A percentile compares a stretch with the other conserved stretches of the same genome.
These are phyloP conservation scores for Colaptes auratus DNA, from an alignment of 2,113 vertebrate genomes.

Conservation along the genomic window DNA sequence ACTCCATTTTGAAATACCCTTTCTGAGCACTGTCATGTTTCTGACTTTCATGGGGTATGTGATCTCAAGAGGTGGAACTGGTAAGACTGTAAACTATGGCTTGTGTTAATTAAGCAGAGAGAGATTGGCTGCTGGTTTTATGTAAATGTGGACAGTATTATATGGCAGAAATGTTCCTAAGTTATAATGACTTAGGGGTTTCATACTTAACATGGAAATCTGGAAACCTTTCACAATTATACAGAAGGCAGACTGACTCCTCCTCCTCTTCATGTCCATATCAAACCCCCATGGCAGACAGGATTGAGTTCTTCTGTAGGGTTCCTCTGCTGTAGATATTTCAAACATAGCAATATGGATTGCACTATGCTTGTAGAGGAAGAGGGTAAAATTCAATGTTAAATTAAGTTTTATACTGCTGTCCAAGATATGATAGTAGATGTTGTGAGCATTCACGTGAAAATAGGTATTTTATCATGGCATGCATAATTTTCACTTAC, in stretches of 20 bases:
- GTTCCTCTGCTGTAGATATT: not conserved
- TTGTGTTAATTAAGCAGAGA: not conserved
- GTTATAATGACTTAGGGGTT: not conserved
- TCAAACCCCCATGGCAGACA: not conserved
- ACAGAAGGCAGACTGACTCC: not conserved
- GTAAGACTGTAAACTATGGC: not conserved
- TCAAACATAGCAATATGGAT: not conserved
- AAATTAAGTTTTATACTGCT: not conserved
- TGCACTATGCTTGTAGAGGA: not conserved
- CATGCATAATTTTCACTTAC: not conserved
- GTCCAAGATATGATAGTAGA: not conserved
- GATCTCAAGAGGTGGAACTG: not conserved
- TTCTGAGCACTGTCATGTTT: not conserved
- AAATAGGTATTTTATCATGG: not conserved
- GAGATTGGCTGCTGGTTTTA: not conserved
- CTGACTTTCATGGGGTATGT: not conserved
- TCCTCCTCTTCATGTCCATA: not conserved
- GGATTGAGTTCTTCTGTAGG: not conserved
- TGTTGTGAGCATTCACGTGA: not conserved
- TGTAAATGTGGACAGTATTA: not conserved
- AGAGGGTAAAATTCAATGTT: not conserved
- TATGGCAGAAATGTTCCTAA: not conserved
- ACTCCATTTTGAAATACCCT: not conserved
- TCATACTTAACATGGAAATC: not conserved
- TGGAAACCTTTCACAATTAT: not conserved